Evolutionary conservation across 1,140 invertebrate species (phyloP).

Genomic region (Drosophila sulfurigaster): DNA sequence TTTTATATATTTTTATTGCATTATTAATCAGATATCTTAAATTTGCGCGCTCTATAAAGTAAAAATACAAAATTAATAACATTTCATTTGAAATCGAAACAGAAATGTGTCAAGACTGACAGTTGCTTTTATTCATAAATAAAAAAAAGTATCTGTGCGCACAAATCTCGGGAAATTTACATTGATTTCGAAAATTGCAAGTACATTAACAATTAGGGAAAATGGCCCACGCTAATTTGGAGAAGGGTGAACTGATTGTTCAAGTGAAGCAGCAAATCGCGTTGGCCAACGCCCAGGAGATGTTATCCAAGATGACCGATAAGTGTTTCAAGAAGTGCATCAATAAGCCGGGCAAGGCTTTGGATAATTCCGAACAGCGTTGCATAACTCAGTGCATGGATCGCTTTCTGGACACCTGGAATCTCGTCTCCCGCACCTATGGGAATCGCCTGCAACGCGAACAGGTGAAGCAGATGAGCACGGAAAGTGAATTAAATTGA

Average conservation of each 20-base stretch:
- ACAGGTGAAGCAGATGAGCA: constrained; percentile 45
- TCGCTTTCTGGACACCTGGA: constrained; percentile 97
- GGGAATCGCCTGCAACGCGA: constrained; percentile 92
- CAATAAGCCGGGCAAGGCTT: constrained; percentile 93
- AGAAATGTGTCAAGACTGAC: background rate
- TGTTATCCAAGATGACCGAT: constrained; percentile 97
- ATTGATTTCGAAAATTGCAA: constrained; percentile 37
- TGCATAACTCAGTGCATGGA: constrained; percentile 99
- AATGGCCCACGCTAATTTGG: constrained; percentile 73
- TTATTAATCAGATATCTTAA: no score
- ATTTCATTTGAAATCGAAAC: background rate
- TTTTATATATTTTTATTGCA: no score
- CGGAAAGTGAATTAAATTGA: constrained; percentile 35
- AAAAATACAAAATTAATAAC: no score
- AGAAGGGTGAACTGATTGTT: constrained; percentile 96
- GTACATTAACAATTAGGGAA: constrained; percentile 7
- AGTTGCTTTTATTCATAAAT: background rate
- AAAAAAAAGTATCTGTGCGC: background rate
- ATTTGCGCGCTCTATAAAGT: no score
- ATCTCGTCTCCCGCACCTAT: constrained; percentile 95
- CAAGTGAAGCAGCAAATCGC: constrained; percentile 98
- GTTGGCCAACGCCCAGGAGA: constrained; percentile 96
- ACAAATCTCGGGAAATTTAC: background rate
- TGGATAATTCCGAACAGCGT: constrained; percentile 97
- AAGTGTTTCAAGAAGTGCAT: constrained; percentile 99